These are phyloP conservation scores for Cuniculus paca DNA, from an alignment of 2,797 vertebrate species.

Conservation along the genomic window DNA sequence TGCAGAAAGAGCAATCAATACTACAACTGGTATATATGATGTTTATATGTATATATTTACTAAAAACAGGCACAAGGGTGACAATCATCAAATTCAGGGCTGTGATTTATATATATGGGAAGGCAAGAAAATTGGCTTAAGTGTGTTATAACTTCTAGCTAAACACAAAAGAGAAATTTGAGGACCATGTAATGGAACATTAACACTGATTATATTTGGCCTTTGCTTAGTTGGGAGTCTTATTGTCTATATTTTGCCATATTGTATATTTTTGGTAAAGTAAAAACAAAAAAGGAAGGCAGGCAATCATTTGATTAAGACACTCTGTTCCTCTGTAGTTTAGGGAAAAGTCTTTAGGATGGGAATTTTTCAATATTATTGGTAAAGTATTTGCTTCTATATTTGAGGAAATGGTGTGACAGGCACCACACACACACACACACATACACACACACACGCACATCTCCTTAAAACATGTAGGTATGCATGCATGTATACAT, in stretches of 20 bases:
- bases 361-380: neutral
- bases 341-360: neutral
- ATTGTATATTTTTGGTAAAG: slow-evolving; percentile 5
- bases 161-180: neutral
- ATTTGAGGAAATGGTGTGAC: neutral
- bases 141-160: neutral
- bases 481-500: neutral
- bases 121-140: neutral
- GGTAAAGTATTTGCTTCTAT: neutral
- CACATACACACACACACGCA: neutral
- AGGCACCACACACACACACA: neutral
- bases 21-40: neutral
- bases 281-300: neutral
- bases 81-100: neutral
- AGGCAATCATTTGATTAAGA: neutral
- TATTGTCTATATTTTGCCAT: slow-evolving; percentile 34
- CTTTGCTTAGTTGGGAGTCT: neutral
- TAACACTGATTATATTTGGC: neutral
- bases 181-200: neutral
- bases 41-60: neutral
- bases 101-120: neutral
- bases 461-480: neutral
- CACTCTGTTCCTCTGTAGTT: neutral
- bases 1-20: neutral
- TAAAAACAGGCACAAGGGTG: neutral